Conservation (phyloP, 2,888 invertebrate species). For the Hirtodrosophila duncani region DNA sequence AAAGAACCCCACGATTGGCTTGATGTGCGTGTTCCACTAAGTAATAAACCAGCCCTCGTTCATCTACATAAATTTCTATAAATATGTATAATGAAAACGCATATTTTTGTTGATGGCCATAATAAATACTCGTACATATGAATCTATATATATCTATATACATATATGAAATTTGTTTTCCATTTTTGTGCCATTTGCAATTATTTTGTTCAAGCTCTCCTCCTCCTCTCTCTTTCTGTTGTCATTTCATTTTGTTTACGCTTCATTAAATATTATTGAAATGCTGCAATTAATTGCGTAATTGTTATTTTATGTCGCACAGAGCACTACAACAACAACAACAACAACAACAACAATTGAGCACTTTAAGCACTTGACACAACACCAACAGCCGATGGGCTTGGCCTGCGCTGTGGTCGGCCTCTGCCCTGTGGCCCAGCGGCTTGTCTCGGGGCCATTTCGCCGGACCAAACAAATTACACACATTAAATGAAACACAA, state of each 20-base stretch:
- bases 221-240: constrained; percentile 32
- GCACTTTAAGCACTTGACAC: constrained; percentile 57
- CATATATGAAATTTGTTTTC: constrained; percentile 20
- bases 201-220: constrained; percentile 17
- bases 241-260: constrained; percentile 68
- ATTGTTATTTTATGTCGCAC: constrained; percentile 69
- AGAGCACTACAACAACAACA: constrained; percentile 21
- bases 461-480: constrained; percentile 53
- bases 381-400: constrained; percentile 34
- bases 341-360: constrained; percentile 10
- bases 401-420: too few species aligned
- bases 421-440: constrained; percentile 32
- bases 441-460: constrained; percentile 29
- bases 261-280: constrained; percentile 72
- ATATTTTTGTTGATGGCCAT: constrained; percentile 14
- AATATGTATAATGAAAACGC: too few species aligned
- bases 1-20: too few species aligned
- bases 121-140: constrained; percentile 1
- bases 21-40: too few species aligned
- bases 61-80: too few species aligned
- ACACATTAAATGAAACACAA: constrained; percentile 70
- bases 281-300: constrained; percentile 72
- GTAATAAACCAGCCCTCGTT: too few species aligned
- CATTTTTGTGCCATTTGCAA: constrained; percentile 41
- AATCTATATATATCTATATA: background rate